Evolutionary conservation across 2,113 vertebrate genomes (phyloP).

Genomic region (Scopus umbretta): DNA sequence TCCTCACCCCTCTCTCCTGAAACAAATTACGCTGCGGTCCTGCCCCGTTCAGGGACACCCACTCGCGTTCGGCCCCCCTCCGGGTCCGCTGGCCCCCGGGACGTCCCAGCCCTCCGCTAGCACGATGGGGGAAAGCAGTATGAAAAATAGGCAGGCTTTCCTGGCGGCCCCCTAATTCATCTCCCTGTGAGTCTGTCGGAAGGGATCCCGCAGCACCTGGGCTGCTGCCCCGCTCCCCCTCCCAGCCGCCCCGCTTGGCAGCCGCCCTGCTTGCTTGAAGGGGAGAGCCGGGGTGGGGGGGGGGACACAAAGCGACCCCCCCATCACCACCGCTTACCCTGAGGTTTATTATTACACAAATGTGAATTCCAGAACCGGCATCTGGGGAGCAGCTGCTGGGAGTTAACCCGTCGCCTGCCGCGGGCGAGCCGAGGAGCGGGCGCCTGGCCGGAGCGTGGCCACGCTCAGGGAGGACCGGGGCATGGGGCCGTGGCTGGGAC

Average conservation of each 20-base stretch:
- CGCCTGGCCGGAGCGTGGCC: accelerated
- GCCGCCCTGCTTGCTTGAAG: neutral
- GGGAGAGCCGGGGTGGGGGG: neutral
- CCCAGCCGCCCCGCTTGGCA: neutral
- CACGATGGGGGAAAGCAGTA: accelerated
- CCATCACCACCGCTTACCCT: neutral
- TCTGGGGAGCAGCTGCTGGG: conserved; percentile 69
- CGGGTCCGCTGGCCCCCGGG: neutral
- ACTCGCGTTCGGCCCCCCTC: neutral
- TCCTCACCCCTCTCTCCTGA: conserved; percentile 38
- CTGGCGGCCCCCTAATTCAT: neutral
- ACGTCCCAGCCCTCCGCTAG: neutral
- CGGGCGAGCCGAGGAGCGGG: accelerated
- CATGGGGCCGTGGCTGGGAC: accelerated
- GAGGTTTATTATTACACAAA: conserved; percentile 68
- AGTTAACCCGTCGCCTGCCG: neutral
- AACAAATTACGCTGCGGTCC: neutral
- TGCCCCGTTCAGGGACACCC: neutral
- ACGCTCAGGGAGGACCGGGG: neutral
- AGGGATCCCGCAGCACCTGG: conserved; percentile 28
- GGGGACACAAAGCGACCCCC: neutral
- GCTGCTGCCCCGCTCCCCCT: neutral
- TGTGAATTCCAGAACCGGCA: conserved; percentile 64
- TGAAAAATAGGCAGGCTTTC: neutral
- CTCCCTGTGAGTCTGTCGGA: neutral